A percentile compares a stretch with the other conserved stretches of the same genome.
Conservation (phyloP, 2,888 invertebrate species). For the Drosophila conformis region DNA sequence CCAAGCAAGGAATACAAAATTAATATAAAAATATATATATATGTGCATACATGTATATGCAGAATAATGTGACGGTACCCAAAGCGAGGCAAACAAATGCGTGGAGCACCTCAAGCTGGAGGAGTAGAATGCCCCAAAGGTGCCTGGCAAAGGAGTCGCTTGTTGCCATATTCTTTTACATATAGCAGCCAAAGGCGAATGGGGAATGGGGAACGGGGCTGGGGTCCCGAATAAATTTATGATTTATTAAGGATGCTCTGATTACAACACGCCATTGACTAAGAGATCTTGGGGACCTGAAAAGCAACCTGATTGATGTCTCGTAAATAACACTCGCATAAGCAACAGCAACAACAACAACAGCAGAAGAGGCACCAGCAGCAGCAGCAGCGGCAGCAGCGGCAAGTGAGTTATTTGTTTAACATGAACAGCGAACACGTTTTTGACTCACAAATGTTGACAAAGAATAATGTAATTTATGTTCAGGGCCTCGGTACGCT, state of each 20-base stretch:
- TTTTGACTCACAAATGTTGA: slow-evolving; percentile 81
- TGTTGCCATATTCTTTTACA: slow-evolving; percentile 37
- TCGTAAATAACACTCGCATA: slow-evolving; percentile 73
- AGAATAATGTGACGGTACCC: slow-evolving; percentile 71
- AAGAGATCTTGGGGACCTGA: slow-evolving; percentile 28
- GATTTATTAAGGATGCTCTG: slow-evolving; percentile 84
- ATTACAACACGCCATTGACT: slow-evolving; percentile 78
- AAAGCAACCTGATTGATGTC: slow-evolving; percentile 70
- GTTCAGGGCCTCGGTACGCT: slow-evolving; percentile 42
- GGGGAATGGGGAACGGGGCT: slow-evolving; percentile 24
- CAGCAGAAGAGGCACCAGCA: slow-evolving; percentile 14
- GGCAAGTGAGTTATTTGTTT: slow-evolving; percentile 77
- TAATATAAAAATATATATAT: neutral
- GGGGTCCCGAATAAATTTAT: slow-evolving; percentile 81
- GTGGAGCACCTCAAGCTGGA: slow-evolving; percentile 3
- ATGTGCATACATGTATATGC: slow-evolving; percentile 69
- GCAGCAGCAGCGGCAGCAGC: slow-evolving; percentile 15
- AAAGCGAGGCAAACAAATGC: slow-evolving; percentile 35
- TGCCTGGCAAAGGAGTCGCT: slow-evolving; percentile 7
- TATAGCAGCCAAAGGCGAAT: slow-evolving; percentile 54
- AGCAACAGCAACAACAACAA: slow-evolving; percentile 44
- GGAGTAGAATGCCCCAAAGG: slow-evolving; percentile 1
- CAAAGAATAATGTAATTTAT: slow-evolving; percentile 81
- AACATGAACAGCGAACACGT: slow-evolving; percentile 79
- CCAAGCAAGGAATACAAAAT: neutral